Conservation (phyloP, 2,888 invertebrate species). For the Steinernema scapterisci region DNA sequence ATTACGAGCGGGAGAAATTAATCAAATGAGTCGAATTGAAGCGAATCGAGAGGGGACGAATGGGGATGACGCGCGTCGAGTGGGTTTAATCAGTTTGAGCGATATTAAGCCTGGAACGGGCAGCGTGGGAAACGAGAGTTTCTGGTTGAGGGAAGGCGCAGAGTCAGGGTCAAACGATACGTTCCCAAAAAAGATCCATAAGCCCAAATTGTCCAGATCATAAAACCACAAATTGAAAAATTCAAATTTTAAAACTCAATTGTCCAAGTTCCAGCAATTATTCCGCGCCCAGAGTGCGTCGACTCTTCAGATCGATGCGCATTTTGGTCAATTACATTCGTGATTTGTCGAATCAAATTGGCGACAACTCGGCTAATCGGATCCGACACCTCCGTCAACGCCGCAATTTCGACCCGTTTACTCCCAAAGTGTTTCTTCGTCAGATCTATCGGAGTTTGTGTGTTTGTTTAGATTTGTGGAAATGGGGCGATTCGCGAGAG, state of each 20-base stretch:
- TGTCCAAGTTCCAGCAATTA: too few relatives aligned
- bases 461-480: too few relatives aligned
- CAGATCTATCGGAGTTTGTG: background rate
- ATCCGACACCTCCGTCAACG: background rate
- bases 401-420: background rate
- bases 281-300: too few relatives aligned
- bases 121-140: background rate
- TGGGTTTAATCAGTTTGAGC: background rate
- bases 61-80: too few relatives aligned
- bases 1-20: background rate
- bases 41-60: too few relatives aligned
- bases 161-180: background rate
- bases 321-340: background rate
- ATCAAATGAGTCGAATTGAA: background rate
- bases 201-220: too few relatives aligned
- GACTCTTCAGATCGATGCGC: background rate
- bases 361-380: constrained; percentile 19
- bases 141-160: background rate
- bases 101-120: background rate
- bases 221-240: too few relatives aligned
- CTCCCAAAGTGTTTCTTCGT: background rate
- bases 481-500: background rate
- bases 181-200: too few relatives aligned
- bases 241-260: too few relatives aligned
- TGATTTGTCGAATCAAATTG: background rate